phyloP scores from a whole-genome alignment of 2,113 vertebrate genomes.

The Marmota flaviventris region DNA sequence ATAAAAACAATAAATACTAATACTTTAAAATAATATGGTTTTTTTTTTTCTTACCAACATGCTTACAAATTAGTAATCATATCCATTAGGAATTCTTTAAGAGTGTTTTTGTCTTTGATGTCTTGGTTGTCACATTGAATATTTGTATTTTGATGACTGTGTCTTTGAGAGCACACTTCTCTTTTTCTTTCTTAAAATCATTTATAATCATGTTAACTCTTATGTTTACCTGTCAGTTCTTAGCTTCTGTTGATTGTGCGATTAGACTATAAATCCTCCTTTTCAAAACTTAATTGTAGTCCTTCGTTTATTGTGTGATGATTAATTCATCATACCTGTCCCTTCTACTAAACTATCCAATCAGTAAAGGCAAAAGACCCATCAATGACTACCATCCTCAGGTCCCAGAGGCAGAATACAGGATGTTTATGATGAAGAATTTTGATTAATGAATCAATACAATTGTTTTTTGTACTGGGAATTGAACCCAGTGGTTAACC shows the following conservation, averaged over 20 bases:
- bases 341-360: background rate
- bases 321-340: background rate
- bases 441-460: background rate
- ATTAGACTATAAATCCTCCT: background rate
- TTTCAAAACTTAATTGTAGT: background rate
- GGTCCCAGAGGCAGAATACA: background rate
- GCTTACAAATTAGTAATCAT: background rate
- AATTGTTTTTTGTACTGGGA: too few relatives aligned
- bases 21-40: background rate
- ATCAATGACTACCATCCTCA: background rate
- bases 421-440: background rate
- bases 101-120: background rate
- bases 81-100: background rate
- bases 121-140: background rate
- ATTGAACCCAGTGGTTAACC: too few relatives aligned
- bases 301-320: background rate
- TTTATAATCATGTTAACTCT: background rate
- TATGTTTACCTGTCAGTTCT: background rate
- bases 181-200: background rate
- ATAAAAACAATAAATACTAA: background rate
- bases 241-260: background rate
- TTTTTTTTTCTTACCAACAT: background rate
- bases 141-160: constrained; percentile 35
- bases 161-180: background rate
- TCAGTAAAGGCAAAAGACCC: background rate